Conservation (phyloP, 2,113 vertebrate genomes). For the Saccopteryx bilineata region DNA sequence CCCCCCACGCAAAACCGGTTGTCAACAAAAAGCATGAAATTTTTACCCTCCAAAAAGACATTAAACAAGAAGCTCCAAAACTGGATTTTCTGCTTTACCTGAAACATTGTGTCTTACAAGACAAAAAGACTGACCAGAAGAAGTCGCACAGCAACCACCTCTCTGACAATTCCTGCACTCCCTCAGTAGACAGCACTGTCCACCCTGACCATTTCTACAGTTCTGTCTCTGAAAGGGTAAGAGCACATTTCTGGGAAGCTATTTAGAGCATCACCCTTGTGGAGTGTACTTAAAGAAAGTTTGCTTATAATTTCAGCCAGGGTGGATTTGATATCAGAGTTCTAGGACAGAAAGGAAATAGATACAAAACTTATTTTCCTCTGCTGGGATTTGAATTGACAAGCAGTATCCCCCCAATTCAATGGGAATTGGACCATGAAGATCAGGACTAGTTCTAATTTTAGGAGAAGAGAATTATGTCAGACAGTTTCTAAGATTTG, state of each 20-base stretch:
- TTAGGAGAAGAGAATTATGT: neutral
- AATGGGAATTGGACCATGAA: neutral
- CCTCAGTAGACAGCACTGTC: neutral
- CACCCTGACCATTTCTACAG: neutral
- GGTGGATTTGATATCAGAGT: neutral
- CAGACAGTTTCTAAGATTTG: neutral
- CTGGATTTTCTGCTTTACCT: neutral
- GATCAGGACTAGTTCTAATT: neutral
- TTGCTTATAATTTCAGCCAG: neutral
- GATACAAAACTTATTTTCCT: neutral
- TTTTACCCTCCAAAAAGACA: neutral
- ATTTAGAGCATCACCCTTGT: neutral
- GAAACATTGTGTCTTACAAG: neutral
- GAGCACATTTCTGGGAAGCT: neutral
- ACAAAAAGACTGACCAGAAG: neutral
- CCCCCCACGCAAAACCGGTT: neutral
- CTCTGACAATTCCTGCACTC: neutral
- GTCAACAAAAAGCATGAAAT: slow-evolving; percentile 6
- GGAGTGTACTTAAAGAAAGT: neutral
- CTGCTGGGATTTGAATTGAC: neutral
- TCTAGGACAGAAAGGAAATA: neutral
- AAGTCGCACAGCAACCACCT: neutral
- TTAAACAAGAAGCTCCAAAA: neutral
- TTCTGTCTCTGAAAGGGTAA: neutral
- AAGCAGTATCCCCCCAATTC: neutral